Conservation (phyloP, 2,888 invertebrate genomes). For the Andrena trimmerana region DNA sequence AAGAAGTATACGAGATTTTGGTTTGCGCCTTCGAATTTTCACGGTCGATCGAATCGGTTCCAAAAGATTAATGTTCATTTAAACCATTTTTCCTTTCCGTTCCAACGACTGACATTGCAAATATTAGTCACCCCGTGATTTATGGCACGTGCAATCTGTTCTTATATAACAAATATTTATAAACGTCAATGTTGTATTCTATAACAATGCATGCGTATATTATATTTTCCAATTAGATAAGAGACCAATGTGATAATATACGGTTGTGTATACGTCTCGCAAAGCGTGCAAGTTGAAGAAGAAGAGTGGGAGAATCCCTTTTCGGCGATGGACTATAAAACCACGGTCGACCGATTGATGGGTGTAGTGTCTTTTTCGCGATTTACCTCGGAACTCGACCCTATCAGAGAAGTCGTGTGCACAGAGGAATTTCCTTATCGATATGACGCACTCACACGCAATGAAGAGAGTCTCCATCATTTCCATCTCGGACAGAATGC, state of each 20-base stretch:
- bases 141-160: neutral
- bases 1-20: neutral
- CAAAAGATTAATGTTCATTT: neutral
- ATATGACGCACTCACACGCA: conserved; percentile 71
- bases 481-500: conserved; percentile 81
- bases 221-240: conserved; percentile 27
- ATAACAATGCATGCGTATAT: conserved; percentile 1
- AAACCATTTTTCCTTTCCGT: too few relatives aligned
- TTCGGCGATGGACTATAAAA: conserved; percentile 76
- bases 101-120: neutral
- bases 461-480: conserved; percentile 79
- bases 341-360: conserved; percentile 64
- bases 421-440: conserved; percentile 3
- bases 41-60: too few relatives aligned
- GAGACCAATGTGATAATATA: conserved; percentile 36
- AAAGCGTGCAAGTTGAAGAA: conserved; percentile 29
- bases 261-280: conserved; percentile 18
- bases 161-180: neutral
- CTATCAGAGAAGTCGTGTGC: conserved; percentile 19
- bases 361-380: conserved; percentile 69
- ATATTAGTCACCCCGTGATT: neutral
- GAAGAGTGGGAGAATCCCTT: conserved; percentile 71
- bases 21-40: neutral
- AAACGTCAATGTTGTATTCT: neutral
- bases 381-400: conserved; percentile 50